Conservation (phyloP, 2,888 invertebrate species). For the Ophion costatus region DNA sequence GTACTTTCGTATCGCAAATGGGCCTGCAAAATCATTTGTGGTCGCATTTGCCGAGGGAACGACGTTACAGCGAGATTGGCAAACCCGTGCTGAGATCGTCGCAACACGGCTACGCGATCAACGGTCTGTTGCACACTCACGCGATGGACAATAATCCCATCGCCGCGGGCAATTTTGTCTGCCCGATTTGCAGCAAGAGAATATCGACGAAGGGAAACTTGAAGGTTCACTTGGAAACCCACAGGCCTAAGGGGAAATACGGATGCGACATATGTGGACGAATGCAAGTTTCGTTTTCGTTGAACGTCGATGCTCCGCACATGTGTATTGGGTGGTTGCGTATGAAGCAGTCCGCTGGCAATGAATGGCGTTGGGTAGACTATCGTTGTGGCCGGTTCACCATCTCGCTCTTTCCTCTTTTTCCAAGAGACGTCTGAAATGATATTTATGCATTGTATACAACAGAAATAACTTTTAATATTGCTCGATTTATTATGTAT, state of each 20-base stretch:
- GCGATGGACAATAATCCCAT: slow-evolving; percentile 78
- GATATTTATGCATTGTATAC: no score
- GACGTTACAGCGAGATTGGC: slow-evolving; percentile 71
- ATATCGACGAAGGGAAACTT: slow-evolving; percentile 87
- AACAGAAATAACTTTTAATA: no score
- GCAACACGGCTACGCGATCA: slow-evolving; percentile 32
- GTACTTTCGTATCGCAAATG: slow-evolving; percentile 86
- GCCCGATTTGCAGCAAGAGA: slow-evolving; percentile 86
- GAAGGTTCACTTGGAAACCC: slow-evolving; percentile 87
- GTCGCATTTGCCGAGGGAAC: slow-evolving; percentile 85
- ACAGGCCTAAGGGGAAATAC: slow-evolving; percentile 87
- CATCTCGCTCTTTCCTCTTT: no score
- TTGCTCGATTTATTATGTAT: no score
- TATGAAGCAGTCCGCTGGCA: not conserved
- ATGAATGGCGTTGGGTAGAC: not conserved
- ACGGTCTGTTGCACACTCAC: slow-evolving; percentile 69
- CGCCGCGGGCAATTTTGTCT: slow-evolving; percentile 83
- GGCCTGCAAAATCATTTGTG: slow-evolving; percentile 87
- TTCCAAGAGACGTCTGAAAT: no score
- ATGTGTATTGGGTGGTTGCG: not conserved
- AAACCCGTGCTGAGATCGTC: slow-evolving; percentile 77
- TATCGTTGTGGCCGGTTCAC: no score
- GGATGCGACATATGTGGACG: slow-evolving; percentile 88
- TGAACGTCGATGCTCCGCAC: not conserved
- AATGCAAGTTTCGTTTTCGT: slow-evolving; percentile 85